phyloP scores from a whole-genome alignment of 2,113 vertebrate species.

The Marmota flaviventris region DNA sequence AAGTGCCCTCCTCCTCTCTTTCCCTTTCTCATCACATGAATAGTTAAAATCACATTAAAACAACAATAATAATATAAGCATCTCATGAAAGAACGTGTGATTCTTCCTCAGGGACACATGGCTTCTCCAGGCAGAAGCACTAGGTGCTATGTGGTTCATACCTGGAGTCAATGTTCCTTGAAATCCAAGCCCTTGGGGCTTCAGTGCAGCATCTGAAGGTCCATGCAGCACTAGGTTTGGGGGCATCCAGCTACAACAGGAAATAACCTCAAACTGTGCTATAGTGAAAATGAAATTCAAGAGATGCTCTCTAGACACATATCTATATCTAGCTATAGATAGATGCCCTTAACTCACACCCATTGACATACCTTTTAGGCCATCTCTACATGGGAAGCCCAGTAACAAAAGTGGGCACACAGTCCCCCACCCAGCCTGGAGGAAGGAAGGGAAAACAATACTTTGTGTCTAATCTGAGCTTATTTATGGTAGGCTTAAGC shows the following conservation, averaged over 20 bases:
- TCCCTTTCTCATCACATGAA: neutral
- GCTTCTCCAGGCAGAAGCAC: neutral
- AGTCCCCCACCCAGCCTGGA: neutral
- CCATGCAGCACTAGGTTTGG: neutral
- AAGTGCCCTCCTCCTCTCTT: neutral
- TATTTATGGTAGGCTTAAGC: conserved; percentile 56
- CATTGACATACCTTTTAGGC: neutral
- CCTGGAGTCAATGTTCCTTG: neutral
- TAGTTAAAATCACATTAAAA: neutral
- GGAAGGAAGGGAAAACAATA: neutral
- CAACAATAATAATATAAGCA: neutral
- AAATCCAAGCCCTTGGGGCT: neutral
- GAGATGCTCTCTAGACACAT: neutral
- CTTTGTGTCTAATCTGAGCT: conserved; percentile 34
- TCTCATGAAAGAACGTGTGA: neutral
- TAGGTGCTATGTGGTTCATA: neutral
- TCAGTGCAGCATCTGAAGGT: neutral
- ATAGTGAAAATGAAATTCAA: neutral
- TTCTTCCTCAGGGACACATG: conserved; percentile 20
- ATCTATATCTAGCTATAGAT: neutral
- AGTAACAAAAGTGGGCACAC: neutral
- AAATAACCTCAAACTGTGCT: neutral
- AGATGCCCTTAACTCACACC: neutral
- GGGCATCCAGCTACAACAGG: neutral
- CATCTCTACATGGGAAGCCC: neutral